Evolutionary conservation across 2,797 vertebrate species (phyloP).

Genomic region (Microctenopoma steveboyesi): DNA sequence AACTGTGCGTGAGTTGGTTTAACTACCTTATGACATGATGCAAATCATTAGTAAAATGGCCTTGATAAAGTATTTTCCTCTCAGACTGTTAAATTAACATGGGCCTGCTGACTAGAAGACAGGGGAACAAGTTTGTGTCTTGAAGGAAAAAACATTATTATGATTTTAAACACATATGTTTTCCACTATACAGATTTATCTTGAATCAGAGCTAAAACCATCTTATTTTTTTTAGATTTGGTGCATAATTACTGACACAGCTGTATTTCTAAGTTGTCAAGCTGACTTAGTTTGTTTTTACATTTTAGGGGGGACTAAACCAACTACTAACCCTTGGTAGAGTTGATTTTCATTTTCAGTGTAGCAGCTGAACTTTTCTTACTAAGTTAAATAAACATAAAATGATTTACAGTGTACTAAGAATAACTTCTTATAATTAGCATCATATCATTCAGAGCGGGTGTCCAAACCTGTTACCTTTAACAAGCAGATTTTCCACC

Average conservation of each 20-base stretch:
- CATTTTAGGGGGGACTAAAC: no score
- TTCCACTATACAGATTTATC: background rate
- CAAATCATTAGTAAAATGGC: conserved; percentile 29
- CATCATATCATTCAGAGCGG: background rate
- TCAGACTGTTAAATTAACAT: conserved; percentile 23
- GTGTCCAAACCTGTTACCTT: conserved; percentile 12
- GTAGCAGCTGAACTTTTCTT: no score
- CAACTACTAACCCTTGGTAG: no score
- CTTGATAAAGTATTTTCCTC: conserved; percentile 13
- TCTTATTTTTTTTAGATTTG: no score
- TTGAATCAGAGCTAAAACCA: conserved; percentile 7
- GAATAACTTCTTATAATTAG: no score
- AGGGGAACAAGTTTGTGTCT: background rate
- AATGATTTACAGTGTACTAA: no score
- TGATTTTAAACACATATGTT: background rate
- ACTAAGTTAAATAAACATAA: no score
- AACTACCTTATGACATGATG: conserved; percentile 26
- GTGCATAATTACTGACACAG: no score
- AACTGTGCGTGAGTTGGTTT: conserved; percentile 28
- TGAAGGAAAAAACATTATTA: background rate
- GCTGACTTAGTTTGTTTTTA: no score
- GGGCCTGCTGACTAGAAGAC: background rate
- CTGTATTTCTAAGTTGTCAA: no score
- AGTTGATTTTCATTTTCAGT: no score
- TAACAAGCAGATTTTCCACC: conserved; percentile 2